Percentiles rank a stretch among this genome's conserved stretches.
Evolutionary conservation across 1,140 invertebrate species (phyloP).

Genomic region (Mactra quadrangularis): DNA sequence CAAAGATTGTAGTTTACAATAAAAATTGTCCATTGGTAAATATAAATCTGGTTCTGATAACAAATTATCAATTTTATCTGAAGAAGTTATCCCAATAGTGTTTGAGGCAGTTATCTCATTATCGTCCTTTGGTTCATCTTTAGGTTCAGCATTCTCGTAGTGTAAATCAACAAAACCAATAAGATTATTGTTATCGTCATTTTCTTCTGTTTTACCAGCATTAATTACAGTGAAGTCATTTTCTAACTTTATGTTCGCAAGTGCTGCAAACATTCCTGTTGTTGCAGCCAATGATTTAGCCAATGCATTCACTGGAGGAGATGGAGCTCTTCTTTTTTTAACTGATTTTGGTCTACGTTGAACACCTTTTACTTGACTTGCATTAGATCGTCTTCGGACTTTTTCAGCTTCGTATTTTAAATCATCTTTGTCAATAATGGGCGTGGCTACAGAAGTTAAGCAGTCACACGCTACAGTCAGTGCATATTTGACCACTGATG

Average conservation of each 20-base stretch:
- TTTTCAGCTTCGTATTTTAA: background rate
- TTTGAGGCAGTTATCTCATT: no score
- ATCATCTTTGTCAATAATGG: background rate
- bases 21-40: no score
- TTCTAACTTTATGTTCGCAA: background rate
- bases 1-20: no score
- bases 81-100: no score
- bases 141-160: no score
- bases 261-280: background rate
- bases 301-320: background rate
- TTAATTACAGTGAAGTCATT: no score
- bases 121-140: no score
- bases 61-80: no score
- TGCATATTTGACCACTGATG: slow-evolving; percentile 21
- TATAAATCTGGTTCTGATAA: no score
- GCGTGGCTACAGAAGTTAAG: background rate
- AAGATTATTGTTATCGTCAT: no score
- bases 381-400: background rate
- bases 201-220: no score
- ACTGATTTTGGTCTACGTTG: background rate
- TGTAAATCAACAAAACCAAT: no score
- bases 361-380: background rate
- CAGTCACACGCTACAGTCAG: slow-evolving; percentile 6
- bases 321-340: slow-evolving; percentile 22
- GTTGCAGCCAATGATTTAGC: background rate